Evolutionary conservation across 2,113 vertebrate genomes (phyloP).

Genomic region (Tupaia tana): DNA sequence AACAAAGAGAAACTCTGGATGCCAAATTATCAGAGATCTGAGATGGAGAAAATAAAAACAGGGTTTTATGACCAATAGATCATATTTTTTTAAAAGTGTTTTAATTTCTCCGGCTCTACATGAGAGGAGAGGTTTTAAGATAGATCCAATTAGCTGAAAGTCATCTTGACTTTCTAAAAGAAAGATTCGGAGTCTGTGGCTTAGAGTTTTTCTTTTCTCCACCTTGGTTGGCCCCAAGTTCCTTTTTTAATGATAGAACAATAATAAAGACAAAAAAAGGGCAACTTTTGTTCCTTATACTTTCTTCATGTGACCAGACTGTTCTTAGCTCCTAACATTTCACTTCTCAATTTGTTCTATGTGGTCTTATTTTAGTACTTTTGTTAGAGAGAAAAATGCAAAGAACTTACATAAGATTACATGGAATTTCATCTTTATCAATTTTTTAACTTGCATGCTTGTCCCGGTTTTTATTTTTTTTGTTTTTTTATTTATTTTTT

Average conservation of each 20-base stretch:
- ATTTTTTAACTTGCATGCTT: background rate
- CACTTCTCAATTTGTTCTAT: constrained; percentile 30
- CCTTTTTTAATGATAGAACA: too few relatives aligned
- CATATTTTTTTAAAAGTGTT: background rate
- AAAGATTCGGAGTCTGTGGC: background rate
- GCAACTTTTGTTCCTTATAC: background rate
- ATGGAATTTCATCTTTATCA: background rate
- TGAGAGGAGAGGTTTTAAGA: background rate
- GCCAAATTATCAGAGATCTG: background rate
- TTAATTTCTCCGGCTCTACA: background rate
- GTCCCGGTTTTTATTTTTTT: background rate
- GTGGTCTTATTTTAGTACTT: background rate
- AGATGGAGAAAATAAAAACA: background rate
- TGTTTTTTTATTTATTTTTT: too few relatives aligned
- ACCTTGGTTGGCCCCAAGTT: background rate
- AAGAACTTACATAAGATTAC: background rate
- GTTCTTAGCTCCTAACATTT: background rate
- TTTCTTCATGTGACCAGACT: background rate
- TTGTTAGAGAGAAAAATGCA: background rate
- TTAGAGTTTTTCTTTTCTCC: background rate
- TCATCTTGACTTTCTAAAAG: background rate
- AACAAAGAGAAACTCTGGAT: background rate
- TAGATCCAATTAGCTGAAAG: background rate
- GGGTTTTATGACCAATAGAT: background rate
- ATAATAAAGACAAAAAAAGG: background rate